Evolutionary conservation across 2,888 invertebrate species (phyloP).

Genomic region (Oligia latruncula): DNA sequence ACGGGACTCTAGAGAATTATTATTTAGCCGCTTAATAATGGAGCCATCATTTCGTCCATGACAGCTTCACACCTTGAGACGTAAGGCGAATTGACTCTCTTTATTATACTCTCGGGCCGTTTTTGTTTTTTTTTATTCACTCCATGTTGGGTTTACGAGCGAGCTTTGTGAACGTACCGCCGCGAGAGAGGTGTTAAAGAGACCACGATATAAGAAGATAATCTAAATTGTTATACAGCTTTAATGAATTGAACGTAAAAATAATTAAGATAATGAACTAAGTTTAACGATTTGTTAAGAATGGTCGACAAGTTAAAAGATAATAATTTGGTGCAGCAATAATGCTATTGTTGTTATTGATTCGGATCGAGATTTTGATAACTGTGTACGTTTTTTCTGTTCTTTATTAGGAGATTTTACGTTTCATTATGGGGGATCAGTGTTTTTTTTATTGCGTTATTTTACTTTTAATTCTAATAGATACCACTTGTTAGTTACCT

Average conservation of each 20-base stretch:
- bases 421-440: constrained; percentile 49
- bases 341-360: constrained; percentile 69
- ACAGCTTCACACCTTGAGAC: constrained; percentile 89
- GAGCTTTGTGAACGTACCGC: constrained; percentile 77
- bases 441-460: constrained; percentile 27
- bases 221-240: constrained; percentile 77
- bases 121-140: constrained; percentile 71
- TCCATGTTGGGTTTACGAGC: constrained; percentile 82
- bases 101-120: constrained; percentile 78
- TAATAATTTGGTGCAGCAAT: constrained; percentile 66
- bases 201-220: constrained; percentile 80
- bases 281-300: constrained; percentile 72
- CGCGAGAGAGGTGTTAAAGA: constrained; percentile 84
- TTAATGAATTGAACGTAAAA: constrained; percentile 81
- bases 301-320: constrained; percentile 63
- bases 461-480: constrained; percentile 35
- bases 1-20: constrained; percentile 82
- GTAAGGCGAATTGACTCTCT: constrained; percentile 85
- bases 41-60: constrained; percentile 88
- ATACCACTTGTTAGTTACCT: constrained; percentile 25
- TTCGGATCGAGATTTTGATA: constrained; percentile 63
- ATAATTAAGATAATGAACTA: constrained; percentile 81
- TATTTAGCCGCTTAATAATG: constrained; percentile 88
- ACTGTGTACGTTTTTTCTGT: constrained; percentile 52
- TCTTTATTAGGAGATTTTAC: constrained; percentile 54